Evolutionary conservation across 1,140 invertebrate species (phyloP), one percentile per base, ranked within the genome.

Genomic region (Anoplolepis gracilipes): DNA sequence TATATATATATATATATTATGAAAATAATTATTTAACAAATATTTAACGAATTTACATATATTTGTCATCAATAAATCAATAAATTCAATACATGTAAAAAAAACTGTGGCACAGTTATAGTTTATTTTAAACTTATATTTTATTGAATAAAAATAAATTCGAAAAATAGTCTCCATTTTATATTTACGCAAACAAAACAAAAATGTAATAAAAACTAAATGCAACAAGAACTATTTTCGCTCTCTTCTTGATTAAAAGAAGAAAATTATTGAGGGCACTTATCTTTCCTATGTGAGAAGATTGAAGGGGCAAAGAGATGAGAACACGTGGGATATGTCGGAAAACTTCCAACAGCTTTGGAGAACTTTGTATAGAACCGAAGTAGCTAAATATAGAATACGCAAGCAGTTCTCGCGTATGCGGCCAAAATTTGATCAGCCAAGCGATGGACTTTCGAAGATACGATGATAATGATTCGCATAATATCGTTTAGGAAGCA

Each of bases 341-440:
- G 53, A 39, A 72, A 82, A 73, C 67, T 73, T 82, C 67, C 77
- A 57, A 81, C 64, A 70, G 65, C 49, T 81, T 42, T 59, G 13
- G 22, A 59, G 78, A 42, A 53, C 78, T 72, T 82, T 73, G 28
- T 46, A 61, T 61, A 73, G 67, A 59, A 81, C 19, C 19, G 8
- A 46, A 82, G 53, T 46, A 13, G 53, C 25, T 82, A 82, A 82
- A 59, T 73, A 69, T 59, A 69, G n/a, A 77, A 46, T 73, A 85
- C 79, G 53, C 73, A 25, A 69, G 61, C 67, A 46, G 8, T 33
- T 69, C 55, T 69, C 33, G 25, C 25, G n/a, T 25, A 30, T 28
- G 25, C 28, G 25, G 33, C 25, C 53, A 55, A 82, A 82, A 73
- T 55, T 49, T 25, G 49, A 67, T 72, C 53, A 59, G 16, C 36